Evolutionary conservation across 2,113 vertebrate species (phyloP).

Genomic region (Herpailurus yagouaroundi): DNA sequence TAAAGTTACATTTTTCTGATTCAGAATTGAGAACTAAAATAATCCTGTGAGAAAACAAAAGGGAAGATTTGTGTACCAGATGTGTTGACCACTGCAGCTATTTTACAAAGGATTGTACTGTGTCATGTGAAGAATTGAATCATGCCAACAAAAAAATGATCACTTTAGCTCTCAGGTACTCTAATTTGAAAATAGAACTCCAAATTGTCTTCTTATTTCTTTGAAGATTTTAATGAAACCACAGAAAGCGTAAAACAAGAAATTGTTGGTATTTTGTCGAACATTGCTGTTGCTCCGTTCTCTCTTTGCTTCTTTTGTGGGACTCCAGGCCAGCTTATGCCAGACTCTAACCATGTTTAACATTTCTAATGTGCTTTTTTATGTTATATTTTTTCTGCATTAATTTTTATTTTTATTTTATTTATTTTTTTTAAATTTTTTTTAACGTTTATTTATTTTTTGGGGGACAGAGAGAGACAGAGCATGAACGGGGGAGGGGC

Average conservation of each 20-base stretch:
- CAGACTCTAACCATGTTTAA: not conserved
- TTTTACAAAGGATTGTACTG: not conserved
- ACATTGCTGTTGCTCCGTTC: not conserved
- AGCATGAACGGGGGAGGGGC: no score
- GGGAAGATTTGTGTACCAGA: not conserved
- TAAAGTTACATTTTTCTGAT: constrained; percentile 28
- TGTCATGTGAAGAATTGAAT: not conserved
- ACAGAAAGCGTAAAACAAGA: not conserved
- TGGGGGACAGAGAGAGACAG: no score
- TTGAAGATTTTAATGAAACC: not conserved
- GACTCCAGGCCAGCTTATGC: not conserved
- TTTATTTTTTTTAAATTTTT: no score
- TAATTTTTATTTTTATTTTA: no score
- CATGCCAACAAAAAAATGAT: not conserved
- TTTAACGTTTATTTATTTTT: no score
- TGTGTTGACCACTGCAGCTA: not conserved
- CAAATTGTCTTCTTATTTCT: constrained; percentile 24
- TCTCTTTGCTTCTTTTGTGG: not conserved
- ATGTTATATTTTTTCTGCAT: not conserved
- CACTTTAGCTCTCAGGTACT: not conserved
- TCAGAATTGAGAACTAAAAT: not conserved
- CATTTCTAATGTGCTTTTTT: not conserved
- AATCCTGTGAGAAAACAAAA: not conserved
- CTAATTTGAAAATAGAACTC: not conserved
- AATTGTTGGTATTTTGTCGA: not conserved